phyloP scores from a whole-genome alignment of 2,797 vertebrate genomes.

The Labeo calbasu region DNA sequence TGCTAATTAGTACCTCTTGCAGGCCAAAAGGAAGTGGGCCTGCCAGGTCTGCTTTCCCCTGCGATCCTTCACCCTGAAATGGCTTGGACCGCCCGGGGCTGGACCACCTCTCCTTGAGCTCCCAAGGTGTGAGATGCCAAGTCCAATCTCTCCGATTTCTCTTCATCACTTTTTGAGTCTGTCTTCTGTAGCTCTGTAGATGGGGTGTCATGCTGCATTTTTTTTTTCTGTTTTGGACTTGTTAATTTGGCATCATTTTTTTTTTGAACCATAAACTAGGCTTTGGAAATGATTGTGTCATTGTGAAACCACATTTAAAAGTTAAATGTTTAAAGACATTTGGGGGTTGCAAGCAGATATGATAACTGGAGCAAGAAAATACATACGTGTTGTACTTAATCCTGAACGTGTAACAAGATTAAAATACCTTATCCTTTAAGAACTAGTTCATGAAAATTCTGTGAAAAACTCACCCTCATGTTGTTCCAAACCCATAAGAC shows the following conservation, averaged over 20 bases:
- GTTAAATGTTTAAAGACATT: not conserved
- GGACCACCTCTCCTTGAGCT: constrained; percentile 69
- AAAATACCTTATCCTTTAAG: not conserved
- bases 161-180: constrained; percentile 79
- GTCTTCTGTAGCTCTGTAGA: constrained; percentile 45
- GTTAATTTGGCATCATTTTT: constrained; percentile 76
- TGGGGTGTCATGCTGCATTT: constrained; percentile 57
- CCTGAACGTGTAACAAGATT: not conserved
- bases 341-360: not conserved
- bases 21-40: constrained; percentile 85
- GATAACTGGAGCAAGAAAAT: not conserved
- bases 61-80: constrained; percentile 83
- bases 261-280: constrained; percentile 38
- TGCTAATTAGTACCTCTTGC: constrained; percentile 83
- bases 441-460: too few species aligned
- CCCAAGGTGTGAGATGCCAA: constrained; percentile 84
- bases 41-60: constrained; percentile 88
- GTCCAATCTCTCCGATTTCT: constrained; percentile 85
- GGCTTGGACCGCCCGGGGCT: constrained; percentile 75
- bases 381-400: not conserved
- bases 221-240: constrained; percentile 72
- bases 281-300: not conserved
- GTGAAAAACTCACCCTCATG: too few species aligned
- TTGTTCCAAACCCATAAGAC: too few species aligned
- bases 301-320: constrained; percentile 28